Conservation (phyloP, 2,797 vertebrate species). For the Gallirallus australis region DNA sequence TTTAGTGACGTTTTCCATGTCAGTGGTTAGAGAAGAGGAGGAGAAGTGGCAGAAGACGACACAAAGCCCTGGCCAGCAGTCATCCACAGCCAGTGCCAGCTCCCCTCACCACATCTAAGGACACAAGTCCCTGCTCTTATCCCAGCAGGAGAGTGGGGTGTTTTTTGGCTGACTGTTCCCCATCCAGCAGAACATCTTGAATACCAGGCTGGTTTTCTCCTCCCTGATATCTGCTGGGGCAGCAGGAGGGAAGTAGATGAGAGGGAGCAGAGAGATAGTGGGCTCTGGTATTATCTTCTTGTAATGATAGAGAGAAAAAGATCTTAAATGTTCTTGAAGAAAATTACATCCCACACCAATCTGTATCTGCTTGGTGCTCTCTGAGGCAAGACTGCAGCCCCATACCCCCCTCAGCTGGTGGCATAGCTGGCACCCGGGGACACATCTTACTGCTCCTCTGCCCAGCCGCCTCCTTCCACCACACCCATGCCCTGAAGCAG, state of each 20-base stretch:
- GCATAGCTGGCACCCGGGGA: not conserved
- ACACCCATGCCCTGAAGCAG: accelerated
- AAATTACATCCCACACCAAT: not conserved
- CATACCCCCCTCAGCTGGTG: accelerated
- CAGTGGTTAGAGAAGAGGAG: not conserved
- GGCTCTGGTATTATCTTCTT: not conserved
- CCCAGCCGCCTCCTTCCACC: not conserved
- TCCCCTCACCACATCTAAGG: not conserved
- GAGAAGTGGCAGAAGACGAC: not conserved
- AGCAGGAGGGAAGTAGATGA: not conserved
- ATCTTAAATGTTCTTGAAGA: not conserved
- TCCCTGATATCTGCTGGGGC: not conserved
- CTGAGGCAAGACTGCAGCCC: not conserved
- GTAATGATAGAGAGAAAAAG: not conserved
- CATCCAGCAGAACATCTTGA: not conserved
- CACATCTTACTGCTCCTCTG: not conserved
- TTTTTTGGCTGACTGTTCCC: not conserved
- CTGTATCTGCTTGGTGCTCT: not conserved
- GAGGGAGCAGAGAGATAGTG: not conserved
- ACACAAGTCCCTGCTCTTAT: not conserved
- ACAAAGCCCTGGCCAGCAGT: not conserved
- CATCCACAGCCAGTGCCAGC: not conserved
- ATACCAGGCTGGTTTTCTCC: not conserved
- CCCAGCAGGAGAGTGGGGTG: not conserved
- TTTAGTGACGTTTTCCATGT: not conserved